Evolutionary conservation across 1,140 invertebrate species (phyloP), one percentile per base, ranked within the genome.

Genomic region (Anastatus disparis): DNA sequence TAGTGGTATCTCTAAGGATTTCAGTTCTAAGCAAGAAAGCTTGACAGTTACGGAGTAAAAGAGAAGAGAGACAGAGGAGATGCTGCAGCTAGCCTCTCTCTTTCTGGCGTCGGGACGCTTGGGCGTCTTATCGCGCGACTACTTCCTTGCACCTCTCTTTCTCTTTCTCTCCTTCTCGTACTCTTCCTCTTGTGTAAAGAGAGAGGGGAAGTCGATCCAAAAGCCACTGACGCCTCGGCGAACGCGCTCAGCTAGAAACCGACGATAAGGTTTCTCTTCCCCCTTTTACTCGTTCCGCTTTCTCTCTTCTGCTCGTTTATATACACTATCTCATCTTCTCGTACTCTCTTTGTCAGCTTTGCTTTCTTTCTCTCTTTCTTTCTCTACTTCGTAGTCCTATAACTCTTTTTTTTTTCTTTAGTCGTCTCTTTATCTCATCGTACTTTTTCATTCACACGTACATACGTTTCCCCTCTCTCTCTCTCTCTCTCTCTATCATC

Each of bases 231-330:
- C 80, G 79, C 59, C 46, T 56, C 40, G 56, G 35, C 29, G n/a
- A n/a, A n/a, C n/a, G 82, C 84, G 81, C 79, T 85, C 84, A 86
- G 79, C 84, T 82, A 84, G 84, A 85, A 85, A 85, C 79, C 82
- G 75, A 83, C 82, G 84, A 85, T 85, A 85, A 85, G 84, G 80
- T 77, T 84, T 78, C 78, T 79, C 58, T n/a, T 17, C 79, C 46
- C 64, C 70, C 38, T 65, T 48, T 66, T 26, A 71, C 73, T 77
- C 71, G 15, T 56, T 67, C 15, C 55, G 38, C 44, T 72, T 76
- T 65, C 73, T 58, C 67, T 52, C 66, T 17, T 73, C 73, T 76
- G 74, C 73, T 62, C 67, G 73, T 79, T 79, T 78, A 86, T 62
- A 66, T 52, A 24, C 62, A 71, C 72, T n/a, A n/a, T n/a, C 55